Percentiles rank a stretch among this genome's conserved stretches.
Conservation (phyloP, 1,140 invertebrate genomes). For the Scaptomyza graminum region DNA sequence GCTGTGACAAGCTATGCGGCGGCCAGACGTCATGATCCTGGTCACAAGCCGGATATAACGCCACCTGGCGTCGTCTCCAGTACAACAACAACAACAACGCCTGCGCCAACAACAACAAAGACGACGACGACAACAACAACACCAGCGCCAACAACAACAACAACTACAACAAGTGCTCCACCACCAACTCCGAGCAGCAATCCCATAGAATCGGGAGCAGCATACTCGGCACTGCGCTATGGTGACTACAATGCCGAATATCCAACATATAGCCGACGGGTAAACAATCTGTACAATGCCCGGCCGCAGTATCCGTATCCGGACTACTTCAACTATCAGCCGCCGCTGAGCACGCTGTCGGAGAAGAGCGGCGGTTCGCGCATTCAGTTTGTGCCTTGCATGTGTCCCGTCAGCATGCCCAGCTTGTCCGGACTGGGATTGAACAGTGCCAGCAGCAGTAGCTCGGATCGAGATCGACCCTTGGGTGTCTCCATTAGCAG, state of each 20-base stretch:
- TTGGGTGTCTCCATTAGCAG: constrained; percentile 25
- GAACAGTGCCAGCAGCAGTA: neutral
- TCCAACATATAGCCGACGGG: constrained; percentile 69
- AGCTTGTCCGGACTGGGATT: constrained; percentile 12
- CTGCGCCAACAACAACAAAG: constrained; percentile 41
- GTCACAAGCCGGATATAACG: constrained; percentile 44
- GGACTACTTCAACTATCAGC: constrained; percentile 78
- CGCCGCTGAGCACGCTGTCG: constrained; percentile 29
- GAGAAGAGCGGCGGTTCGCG: constrained; percentile 46
- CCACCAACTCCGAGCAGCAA: constrained; percentile 14
- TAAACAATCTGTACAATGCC: constrained; percentile 69
- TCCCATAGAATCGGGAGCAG: constrained; percentile 31
- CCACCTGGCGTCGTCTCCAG: constrained; percentile 34
- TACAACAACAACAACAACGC: constrained; percentile 24
- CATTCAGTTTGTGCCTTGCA: constrained; percentile 80
- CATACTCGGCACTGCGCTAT: constrained; percentile 32
- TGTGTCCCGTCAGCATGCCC: constrained; percentile 76
- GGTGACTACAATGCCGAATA: constrained; percentile 53
- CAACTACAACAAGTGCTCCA: constrained; percentile 34
- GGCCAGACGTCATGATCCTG: constrained; percentile 53
- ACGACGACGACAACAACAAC: constrained; percentile 61
- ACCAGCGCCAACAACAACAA: constrained; percentile 50
- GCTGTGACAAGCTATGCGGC: constrained; percentile 69
- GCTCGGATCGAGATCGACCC: constrained; percentile 34
- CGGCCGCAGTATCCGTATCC: constrained; percentile 79